Conservation (phyloP, 2,888 invertebrate genomes). For the Neocrepidodera transversa region DNA sequence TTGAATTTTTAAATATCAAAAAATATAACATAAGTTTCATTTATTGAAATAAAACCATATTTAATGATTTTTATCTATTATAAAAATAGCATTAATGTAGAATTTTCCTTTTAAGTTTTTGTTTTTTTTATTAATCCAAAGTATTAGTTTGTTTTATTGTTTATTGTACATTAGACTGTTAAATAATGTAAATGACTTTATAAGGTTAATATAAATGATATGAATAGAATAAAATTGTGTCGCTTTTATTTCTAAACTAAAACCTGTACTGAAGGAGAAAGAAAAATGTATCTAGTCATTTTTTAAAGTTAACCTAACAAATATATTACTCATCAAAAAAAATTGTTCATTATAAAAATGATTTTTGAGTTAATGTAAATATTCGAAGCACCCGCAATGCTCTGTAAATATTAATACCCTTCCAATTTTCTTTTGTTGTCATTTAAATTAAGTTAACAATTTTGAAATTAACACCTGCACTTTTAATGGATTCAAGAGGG, state of each 20-base stretch:
- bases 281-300: too few relatives aligned
- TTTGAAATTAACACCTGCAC: constrained; percentile 19
- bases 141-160: constrained; percentile 21
- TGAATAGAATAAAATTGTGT: constrained; percentile 5
- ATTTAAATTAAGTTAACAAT: constrained; percentile 25
- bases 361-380: too few relatives aligned
- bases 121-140: constrained; percentile 4
- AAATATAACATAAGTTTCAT: too few relatives aligned
- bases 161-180: constrained; percentile 20
- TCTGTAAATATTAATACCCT: constrained; percentile 13
- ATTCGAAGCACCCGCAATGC: constrained; percentile 11
- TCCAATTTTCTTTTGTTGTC: neutral
- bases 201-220: constrained; percentile 24
- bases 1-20: too few relatives aligned
- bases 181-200: constrained; percentile 22
- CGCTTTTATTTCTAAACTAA: constrained; percentile 16
- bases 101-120: too few relatives aligned
- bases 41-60: too few relatives aligned
- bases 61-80: too few relatives aligned
- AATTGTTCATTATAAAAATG: too few relatives aligned
- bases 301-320: too few relatives aligned
- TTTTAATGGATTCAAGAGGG: constrained; percentile 36
- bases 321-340: too few relatives aligned
- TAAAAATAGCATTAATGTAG: too few relatives aligned
- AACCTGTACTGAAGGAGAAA: too few relatives aligned